These are phyloP conservation scores for Eristalinus aeneus DNA, from an alignment of 2,888 invertebrate genomes.

Conservation along the genomic window DNA sequence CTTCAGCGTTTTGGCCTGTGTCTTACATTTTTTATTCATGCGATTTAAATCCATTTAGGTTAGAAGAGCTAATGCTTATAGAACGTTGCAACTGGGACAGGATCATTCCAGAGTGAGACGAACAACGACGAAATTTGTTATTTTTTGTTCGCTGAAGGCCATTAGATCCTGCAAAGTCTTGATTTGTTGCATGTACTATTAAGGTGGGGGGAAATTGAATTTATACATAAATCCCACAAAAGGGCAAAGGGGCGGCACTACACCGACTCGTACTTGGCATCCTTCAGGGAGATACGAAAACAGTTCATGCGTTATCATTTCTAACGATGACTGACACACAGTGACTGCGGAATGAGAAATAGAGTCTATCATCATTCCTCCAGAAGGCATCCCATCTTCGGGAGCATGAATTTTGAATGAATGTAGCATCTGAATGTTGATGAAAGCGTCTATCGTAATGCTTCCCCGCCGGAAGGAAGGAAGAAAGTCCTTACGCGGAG, in stretches of 20 bases:
- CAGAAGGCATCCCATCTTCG: slow-evolving; percentile 29
- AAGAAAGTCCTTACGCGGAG: slow-evolving; percentile 20
- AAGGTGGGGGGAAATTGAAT: slow-evolving; percentile 21
- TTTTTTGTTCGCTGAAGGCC: not conserved
- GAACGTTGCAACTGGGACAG: slow-evolving; percentile 21
- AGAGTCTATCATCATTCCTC: slow-evolving; percentile 50
- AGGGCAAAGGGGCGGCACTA: slow-evolving; percentile 39
- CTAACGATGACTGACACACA: slow-evolving; percentile 57
- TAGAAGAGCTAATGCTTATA: slow-evolving; percentile 15
- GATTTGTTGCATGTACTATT: slow-evolving; percentile 20
- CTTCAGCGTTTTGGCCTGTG: not conserved
- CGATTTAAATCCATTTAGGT: slow-evolving; percentile 28
- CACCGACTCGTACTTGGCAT: slow-evolving; percentile 13
- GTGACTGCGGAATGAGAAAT: slow-evolving; percentile 14
- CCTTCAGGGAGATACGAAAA: slow-evolving; percentile 37
- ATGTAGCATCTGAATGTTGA: slow-evolving; percentile 46
- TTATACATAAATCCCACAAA: slow-evolving; percentile 12
- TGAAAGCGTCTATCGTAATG: slow-evolving; percentile 9
- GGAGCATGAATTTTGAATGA: slow-evolving; percentile 57
- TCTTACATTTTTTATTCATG: not conserved
- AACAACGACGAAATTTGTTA: not conserved
- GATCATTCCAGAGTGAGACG: not conserved
- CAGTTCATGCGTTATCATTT: slow-evolving; percentile 61
- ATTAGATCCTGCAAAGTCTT: not conserved
- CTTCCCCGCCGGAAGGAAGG: slow-evolving; percentile 9